Base-by-base conservation (phyloP, 2,888 invertebrate species). In the Philopedon plagiatum region DNA sequence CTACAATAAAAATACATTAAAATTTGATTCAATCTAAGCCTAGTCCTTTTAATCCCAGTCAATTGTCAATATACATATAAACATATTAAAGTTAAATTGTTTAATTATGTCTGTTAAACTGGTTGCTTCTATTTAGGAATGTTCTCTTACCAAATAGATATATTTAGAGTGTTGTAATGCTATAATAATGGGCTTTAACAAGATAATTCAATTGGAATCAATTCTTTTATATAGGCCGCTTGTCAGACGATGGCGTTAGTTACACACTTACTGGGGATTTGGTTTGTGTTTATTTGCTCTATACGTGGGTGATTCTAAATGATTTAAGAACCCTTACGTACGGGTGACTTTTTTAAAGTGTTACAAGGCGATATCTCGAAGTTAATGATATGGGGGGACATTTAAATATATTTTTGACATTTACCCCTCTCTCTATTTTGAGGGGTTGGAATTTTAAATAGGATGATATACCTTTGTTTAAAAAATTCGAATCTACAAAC, bases 141-240 rank as follows among this genome's bases (percentile, higher is more conserved):
- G 49, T 21, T 46, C 57, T 11, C 37, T 58, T 11, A 58, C 58
- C 23, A 58, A 26, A 19, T 29, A 58, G 32, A 41, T 61, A 61
- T 21, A 61, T 61, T 61, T 41, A 61, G 44, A 61, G 41, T 39
- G 41, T 44, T 8, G 49, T 62, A 62, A 62, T 62, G 13, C 44
- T 46, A 29, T 49, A 18, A 44, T 62, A 62, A 62, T 44, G 29
- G 62, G 7, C n/a, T 19, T 51, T 62, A 62, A 62, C 62, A 62
- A 62, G 62, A 62, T 62, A 62, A 62, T 62, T 62, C 19, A 62
- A 46, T 62, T 62, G 62, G 51, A 62, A 46, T 62, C 62, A 46
- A 62, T 62, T 62, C 62, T 62, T 58, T 41, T 41, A 41, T 39
- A 37, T 41, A 26, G 39, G 58, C 39, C 58, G 39, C 39, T 19